A percentile compares a stretch with the other conserved stretches of the same genome.
Conservation (phyloP, 2,113 vertebrate species). For the Rhabdornis inornatus region DNA sequence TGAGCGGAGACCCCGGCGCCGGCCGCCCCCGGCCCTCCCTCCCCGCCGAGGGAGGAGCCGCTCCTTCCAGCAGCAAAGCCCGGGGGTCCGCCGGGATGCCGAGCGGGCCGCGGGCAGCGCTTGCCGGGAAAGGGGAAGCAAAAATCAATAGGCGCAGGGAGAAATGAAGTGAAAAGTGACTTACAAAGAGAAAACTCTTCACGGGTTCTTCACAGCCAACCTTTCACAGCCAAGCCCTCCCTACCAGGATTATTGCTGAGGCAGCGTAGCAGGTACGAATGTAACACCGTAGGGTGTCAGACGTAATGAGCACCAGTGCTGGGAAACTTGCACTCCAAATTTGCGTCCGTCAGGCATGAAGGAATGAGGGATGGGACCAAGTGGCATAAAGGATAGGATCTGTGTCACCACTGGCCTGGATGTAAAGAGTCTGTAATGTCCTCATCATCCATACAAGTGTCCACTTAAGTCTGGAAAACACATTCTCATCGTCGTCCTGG, state of each 20-base stretch:
- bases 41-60: slow-evolving; percentile 38
- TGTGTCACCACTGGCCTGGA: background rate
- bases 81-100: background rate
- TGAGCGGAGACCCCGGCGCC: slow-evolving; percentile 53
- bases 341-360: background rate
- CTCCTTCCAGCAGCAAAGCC: background rate
- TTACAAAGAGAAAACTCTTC: background rate
- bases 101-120: background rate
- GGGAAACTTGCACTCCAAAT: background rate
- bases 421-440: background rate
- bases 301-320: background rate
- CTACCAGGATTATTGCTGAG: background rate
- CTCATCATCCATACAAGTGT: background rate
- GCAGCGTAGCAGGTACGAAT: background rate
- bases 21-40: background rate
- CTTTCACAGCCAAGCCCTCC: background rate
- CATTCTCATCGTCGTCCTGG: background rate
- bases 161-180: background rate
- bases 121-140: background rate
- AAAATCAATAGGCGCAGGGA: background rate
- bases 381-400: background rate
- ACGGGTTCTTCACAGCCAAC: background rate
- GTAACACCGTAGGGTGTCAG: background rate
- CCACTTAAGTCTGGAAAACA: background rate
- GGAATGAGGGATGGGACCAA: background rate